Base-by-base conservation (phyloP, 1,140 invertebrate genomes). In the Heliconius nattereri region DNA sequence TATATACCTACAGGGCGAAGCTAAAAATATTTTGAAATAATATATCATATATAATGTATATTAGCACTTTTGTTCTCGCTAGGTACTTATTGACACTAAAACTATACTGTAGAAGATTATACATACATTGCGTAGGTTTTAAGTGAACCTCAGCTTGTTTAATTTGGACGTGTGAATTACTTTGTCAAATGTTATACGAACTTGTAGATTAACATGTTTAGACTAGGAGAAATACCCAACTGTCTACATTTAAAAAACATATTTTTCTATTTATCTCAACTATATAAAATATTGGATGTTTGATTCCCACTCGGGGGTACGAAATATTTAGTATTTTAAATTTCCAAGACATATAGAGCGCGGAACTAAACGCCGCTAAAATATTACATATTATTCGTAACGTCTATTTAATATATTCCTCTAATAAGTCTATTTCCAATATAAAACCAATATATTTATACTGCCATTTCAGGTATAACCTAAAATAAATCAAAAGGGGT, bases 401-500 rank as follows among this genome's bases (percentile, higher is more conserved):
- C 40, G 40, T 52, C 5, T 20, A 52, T 20, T 20, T 52, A 29
- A 29, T 29, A 29, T 29, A 29, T 29, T 29, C 29, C 19, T 57
- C 9, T 26, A 11, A 60, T 9, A n/a, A 60, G 8, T n/a, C n/a
- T 1, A 23, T 57, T 11, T 23, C 20, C 60, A 66, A 66, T 66
- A 29, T 13, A 13, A 29, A 66, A 29, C 11, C 11, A 16, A 8
- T 11, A 66, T 23, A 66, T 66, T 26, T 66, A 29, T 66, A 29
- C 60, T 29, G 60, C 26, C 23, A 16, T 66, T 13, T 66, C 13
- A 66, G 2, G 2, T 29, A 66, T 66, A 60, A 13, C 23, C 23
- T 26, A 23, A 73, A 45, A 73, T 45, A 23, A 78, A 73, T 72
- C 52, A 32, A 57, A 45, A 74, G 49, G 72, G 72, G 52, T 57